A percentile compares a stretch with the other conserved stretches of the same genome.
Evolutionary conservation across 2,888 invertebrate species (phyloP).

Genomic region (Volucella inanis): DNA sequence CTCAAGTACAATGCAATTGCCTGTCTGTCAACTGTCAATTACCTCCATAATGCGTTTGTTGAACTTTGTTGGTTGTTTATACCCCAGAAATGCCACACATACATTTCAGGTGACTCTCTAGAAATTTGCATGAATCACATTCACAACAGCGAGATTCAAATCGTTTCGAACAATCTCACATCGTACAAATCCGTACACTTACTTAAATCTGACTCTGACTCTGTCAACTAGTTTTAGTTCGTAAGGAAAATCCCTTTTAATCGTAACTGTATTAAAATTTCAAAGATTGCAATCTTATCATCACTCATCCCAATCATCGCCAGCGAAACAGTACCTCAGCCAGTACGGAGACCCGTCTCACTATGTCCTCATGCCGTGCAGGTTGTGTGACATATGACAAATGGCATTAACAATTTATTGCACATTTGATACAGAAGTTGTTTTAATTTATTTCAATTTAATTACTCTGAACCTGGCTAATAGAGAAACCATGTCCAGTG

Average conservation of each 20-base stretch:
- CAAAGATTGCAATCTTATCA: conserved; percentile 66
- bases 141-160: conserved; percentile 24
- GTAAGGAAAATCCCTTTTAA: conserved; percentile 64
- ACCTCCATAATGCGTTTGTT: conserved; percentile 66
- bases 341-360: not conserved
- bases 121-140: conserved; percentile 64
- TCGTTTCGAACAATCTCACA: conserved; percentile 20
- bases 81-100: conserved; percentile 58
- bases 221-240: conserved; percentile 41
- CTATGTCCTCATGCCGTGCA: not conserved
- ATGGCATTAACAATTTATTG: conserved; percentile 62
- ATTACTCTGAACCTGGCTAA: conserved; percentile 46
- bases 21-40: conserved; percentile 60
- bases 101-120: conserved; percentile 51
- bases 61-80: conserved; percentile 40
- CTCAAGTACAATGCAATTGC: conserved; percentile 14
- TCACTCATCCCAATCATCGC: conserved; percentile 58
- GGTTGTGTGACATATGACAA: conserved; percentile 72
- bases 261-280: conserved; percentile 71
- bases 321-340: not conserved
- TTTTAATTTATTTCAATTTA: conserved; percentile 66
- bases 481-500: conserved; percentile 17
- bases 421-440: conserved; percentile 64
- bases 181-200: conserved; percentile 5
- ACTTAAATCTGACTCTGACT: not conserved